Evolutionary conservation across 2,113 vertebrate species (phyloP).

Genomic region (Tor tambroides): DNA sequence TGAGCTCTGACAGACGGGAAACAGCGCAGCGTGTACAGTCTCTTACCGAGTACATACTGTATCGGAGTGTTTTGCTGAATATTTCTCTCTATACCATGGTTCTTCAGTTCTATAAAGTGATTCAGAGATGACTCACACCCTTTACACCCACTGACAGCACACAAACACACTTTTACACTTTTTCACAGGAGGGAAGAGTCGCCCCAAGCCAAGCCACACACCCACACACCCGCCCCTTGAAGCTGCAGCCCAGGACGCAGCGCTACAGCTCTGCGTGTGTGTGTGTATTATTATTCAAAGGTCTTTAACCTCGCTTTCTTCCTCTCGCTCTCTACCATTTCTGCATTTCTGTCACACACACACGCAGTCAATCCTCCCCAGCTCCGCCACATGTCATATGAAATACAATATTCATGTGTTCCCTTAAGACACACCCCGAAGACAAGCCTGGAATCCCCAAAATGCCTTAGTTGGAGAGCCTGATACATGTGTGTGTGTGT

Average conservation of each 20-base stretch:
- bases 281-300: constrained; percentile 38
- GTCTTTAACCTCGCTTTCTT: constrained; percentile 41
- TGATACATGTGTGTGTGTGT: constrained; percentile 6
- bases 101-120: constrained; percentile 54
- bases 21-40: not conserved
- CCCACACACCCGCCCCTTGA: constrained; percentile 51
- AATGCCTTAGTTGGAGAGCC: constrained; percentile 34
- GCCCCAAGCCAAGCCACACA: constrained; percentile 52
- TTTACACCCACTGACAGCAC: constrained; percentile 61
- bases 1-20: not conserved
- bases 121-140: constrained; percentile 61
- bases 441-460: constrained; percentile 38
- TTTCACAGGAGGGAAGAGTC: constrained; percentile 53
- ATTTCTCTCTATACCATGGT: constrained; percentile 34
- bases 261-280: constrained; percentile 33
- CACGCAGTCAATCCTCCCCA: constrained; percentile 6
- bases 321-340: constrained; percentile 11
- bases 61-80: constrained; percentile 29
- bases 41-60: not conserved
- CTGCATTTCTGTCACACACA: constrained; percentile 38
- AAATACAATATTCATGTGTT: constrained; percentile 52
- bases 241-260: constrained; percentile 38
- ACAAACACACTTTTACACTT: constrained; percentile 62
- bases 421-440: constrained; percentile 40
- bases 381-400: constrained; percentile 26